A percentile compares a stretch with the other conserved stretches of the same genome.
phyloP scores from a whole-genome alignment of 53 echinoderm and acorn worm genomes.

The Luidia sarsii region DNA sequence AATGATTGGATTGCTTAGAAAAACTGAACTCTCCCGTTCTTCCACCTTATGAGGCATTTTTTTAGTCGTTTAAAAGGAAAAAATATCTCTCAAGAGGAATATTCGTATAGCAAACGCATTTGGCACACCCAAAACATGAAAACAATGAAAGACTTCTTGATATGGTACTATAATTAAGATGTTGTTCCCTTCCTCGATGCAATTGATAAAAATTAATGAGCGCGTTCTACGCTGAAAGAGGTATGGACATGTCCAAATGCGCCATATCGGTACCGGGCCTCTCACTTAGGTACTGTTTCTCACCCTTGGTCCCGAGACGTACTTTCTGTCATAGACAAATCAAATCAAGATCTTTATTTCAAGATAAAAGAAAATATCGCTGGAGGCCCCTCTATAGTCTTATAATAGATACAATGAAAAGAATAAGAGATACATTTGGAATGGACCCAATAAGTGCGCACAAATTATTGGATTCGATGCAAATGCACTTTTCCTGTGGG shows the following conservation, averaged over 20 bases:
- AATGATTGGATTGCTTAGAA: background rate
- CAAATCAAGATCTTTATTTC: constrained; percentile 34
- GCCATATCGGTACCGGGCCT: constrained; percentile 67
- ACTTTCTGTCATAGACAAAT: constrained; percentile 36
- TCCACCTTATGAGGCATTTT: constrained; percentile 16
- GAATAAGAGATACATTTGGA: background rate
- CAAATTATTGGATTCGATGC: no score
- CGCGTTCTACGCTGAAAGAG: constrained; percentile 29
- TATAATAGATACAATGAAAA: constrained; percentile 52
- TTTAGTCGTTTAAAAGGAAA: background rate
- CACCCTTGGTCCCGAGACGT: background rate
- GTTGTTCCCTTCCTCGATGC: constrained; percentile 61
- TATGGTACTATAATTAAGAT: constrained; percentile 59
- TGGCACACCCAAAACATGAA: constrained; percentile 24
- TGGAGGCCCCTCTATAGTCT: constrained; percentile 56
- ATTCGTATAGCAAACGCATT: background rate
- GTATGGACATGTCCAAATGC: constrained; percentile 61
- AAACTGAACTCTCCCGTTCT: background rate
- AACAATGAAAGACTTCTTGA: constrained; percentile 43
- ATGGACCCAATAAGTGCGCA: no score
- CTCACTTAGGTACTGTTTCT: constrained; percentile 62
- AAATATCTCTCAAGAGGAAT: background rate
- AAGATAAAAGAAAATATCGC: constrained; percentile 45
- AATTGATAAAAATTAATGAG: constrained; percentile 62
- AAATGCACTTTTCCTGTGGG: constrained; percentile 50